Evolutionary conservation across 2,888 invertebrate genomes (phyloP), one percentile per base, ranked within the genome.

Genomic region (Pterostichus madidus): DNA sequence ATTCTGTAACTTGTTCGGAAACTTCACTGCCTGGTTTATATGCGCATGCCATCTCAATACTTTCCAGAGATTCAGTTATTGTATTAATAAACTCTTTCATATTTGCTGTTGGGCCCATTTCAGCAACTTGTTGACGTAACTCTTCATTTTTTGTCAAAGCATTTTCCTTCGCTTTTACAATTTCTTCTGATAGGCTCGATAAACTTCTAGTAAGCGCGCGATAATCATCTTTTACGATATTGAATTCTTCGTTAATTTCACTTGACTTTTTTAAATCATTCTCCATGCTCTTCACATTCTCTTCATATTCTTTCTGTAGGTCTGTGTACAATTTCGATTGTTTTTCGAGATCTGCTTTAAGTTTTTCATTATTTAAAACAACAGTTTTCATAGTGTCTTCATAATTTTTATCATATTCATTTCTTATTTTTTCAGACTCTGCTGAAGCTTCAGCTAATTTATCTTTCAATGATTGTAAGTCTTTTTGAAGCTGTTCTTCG

Each of bases 291-390:
- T 75, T 39, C 24, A 81, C 5, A 24, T 81, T 81, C 15, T 46
- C 24, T 81, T 75, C 81, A 49, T 59, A 75, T 15, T 81, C 46
- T 8, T 59, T 56, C 15, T 75, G 24, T 49, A 81, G 31, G 56
- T 81, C 61, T 46, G 17, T 32, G 15, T 81, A 81, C n/a, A 81
- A 17, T 24, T 39, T 59, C 3, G 39, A 15, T 32, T 83, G 39
- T 31, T 76, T 71, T 10, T 77, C 82, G 17, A 85, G 35, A 61
- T 85, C 35, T 53, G 77, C 39, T 35, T 68, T 31, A 56, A 85
- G 46, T 8, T 13, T 35, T n/a, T 78, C 32, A 44, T 85, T 85
- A 15, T 81, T 79, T 5, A 78, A 49, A 49, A 44, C 76, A 2
- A 85, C 32, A 4, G 77, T 59, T 15, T 83, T 75, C 8, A 75